Percentiles rank a stretch among this genome's conserved stretches.
phyloP scores from a whole-genome alignment of 2,113 vertebrate genomes.

The Lampris incognitus region DNA sequence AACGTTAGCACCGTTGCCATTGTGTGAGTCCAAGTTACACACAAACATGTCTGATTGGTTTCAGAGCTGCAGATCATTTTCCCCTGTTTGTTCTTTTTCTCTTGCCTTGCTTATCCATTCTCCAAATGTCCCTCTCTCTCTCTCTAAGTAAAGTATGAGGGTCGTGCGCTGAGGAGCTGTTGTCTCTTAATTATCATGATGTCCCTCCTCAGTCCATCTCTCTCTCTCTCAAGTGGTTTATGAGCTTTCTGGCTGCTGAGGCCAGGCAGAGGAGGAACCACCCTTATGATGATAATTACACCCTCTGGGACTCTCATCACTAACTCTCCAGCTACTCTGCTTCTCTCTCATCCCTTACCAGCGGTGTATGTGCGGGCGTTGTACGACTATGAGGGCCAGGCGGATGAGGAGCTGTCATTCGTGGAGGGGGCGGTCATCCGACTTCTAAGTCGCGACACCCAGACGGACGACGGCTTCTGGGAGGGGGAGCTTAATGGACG shows the following conservation, averaged over 20 bases:
- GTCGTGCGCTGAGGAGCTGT: neutral
- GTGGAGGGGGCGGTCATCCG: conserved; percentile 95
- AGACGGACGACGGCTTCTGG: conserved; percentile 98
- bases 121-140: neutral
- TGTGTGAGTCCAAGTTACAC: too few relatives aligned
- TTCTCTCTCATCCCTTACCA: conserved; percentile 56
- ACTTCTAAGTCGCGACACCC: conserved; percentile 95
- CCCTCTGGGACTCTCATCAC: conserved; percentile 15
- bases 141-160: neutral
- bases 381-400: conserved; percentile 98
- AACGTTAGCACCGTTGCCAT: too few relatives aligned
- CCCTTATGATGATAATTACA: conserved; percentile 41
- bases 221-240: conserved; percentile 1
- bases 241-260: conserved; percentile 17
- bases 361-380: conserved; percentile 96
- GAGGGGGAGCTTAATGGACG: conserved; percentile 94
- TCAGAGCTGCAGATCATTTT: too few relatives aligned
- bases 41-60: too few relatives aligned
- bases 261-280: conserved; percentile 14
- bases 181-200: conserved; percentile 15
- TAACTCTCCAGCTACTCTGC: conserved; percentile 1
- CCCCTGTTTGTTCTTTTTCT: neutral
- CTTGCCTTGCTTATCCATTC: neutral
- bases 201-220: conserved; percentile 13
- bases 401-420: conserved; percentile 95